phyloP scores from a whole-genome alignment of 2,797 vertebrate species.

The Trichosurus vulpecula region DNA sequence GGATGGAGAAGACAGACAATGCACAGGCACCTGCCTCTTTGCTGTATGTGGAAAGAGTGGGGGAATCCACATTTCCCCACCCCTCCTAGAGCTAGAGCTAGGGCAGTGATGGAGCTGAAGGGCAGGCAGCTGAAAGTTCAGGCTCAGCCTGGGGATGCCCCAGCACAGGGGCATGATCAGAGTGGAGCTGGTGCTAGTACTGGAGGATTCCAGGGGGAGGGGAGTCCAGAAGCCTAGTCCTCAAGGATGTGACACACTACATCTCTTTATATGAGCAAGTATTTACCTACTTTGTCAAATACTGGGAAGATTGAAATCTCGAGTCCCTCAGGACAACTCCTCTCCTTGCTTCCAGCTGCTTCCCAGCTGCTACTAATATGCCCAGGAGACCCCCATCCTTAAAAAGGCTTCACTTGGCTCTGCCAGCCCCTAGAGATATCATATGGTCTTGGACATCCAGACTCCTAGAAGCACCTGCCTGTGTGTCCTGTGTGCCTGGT shows the following conservation, averaged over 20 bases:
- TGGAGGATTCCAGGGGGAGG: too few species aligned
- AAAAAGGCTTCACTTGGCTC: background rate
- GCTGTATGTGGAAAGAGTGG: background rate
- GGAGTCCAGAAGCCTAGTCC: background rate
- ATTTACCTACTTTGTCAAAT: background rate
- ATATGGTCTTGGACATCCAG: too few species aligned
- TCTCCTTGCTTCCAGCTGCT: too few species aligned
- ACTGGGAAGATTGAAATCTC: background rate
- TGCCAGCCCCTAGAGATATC: background rate
- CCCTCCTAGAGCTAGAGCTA: background rate
- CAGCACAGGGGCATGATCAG: too few species aligned
- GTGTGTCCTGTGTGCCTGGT: background rate
- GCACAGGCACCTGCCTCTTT: background rate
- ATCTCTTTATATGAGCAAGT: background rate
- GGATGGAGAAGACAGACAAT: too few species aligned
- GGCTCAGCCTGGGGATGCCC: too few species aligned
- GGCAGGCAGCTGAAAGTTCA: too few species aligned
- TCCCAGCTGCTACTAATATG: background rate
- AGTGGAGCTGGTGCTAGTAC: too few species aligned
- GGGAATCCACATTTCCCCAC: too few species aligned
- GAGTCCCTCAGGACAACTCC: background rate
- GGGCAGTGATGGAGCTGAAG: too few species aligned
- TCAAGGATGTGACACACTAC: background rate
- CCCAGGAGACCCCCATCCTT: too few species aligned
- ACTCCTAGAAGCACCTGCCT: too few species aligned